Evolutionary conservation across 2,113 vertebrate genomes (phyloP), one percentile per base, ranked within the genome.

Genomic region (Pterocles burchelli): DNA sequence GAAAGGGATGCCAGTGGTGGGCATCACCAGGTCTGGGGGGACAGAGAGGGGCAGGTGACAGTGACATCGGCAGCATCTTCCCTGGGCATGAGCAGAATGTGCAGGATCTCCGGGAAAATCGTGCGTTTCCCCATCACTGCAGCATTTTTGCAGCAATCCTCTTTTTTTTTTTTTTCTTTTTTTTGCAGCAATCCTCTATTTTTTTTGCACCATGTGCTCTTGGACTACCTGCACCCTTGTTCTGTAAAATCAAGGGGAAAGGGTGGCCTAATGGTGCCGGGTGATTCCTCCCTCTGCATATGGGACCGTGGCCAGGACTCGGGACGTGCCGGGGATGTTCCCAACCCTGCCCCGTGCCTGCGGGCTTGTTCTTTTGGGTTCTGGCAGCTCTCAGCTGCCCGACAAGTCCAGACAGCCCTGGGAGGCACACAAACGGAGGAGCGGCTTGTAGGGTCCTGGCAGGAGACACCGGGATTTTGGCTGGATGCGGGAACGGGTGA

Each of bases 251-350:
- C 58, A 41, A 3, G 7, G 14, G 3, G 34, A 18, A 66, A 17
- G 24, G 31, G 6, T 24, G 76, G 7, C 59, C 33, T 2, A 3
- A 7, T 1, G 17, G 17, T 18, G 49, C 54, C 2, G 4, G 46
- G 29, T 0, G 1, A 25, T 46, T 59, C 54, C 68, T 93, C 52
- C 41, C 54, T 24, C 14, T 2, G 1, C 61, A 38, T 18, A 2
- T 0, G 11, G 52, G 58, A 71, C 5, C 0, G 1, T 5, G 3
- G 57, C 34, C 21, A 1, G n/a, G 54, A 9, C 34, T 33, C 4
- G 0, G 61, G 70, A 41, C 1, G 3, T 59, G 75, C 58, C 17
- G 1, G 58, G 70, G 87, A 88, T 85, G 57, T 19, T 96, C 83
- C 92, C 62, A 28, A 0, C 7, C 84, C 58, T 62, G 63, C 59